These are phyloP conservation scores for Drosophila histrio DNA, from an alignment of 2,888 invertebrate genomes.

Conservation along the genomic window DNA sequence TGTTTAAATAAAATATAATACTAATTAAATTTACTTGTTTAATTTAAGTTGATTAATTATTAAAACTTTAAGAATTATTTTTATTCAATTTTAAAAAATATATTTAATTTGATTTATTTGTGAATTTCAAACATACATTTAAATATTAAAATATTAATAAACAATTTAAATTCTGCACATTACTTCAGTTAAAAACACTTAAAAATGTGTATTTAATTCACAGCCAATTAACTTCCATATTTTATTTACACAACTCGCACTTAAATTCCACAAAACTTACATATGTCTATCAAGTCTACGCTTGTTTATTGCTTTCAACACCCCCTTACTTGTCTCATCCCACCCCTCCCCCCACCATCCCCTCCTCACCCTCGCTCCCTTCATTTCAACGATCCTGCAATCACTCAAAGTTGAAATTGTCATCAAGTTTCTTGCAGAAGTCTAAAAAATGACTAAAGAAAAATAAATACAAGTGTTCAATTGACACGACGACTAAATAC, in stretches of 20 bases:
- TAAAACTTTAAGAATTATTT: no score
- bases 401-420: conserved; percentile 74
- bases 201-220: no score
- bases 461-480: background rate
- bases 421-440: conserved; percentile 51
- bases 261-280: background rate
- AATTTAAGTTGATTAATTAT: no score
- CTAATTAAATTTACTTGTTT: no score
- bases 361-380: background rate
- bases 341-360: background rate
- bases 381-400: conserved; percentile 42
- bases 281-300: conserved; percentile 12
- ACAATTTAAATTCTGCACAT: no score
- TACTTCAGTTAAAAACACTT: background rate
- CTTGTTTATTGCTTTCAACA: conserved; percentile 34
- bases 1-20: background rate
- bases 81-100: no score
- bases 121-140: no score
- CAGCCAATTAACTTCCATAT: conserved; percentile 24
- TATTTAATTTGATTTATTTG: no score
- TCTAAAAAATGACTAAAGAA: conserved; percentile 35
- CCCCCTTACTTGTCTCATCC: background rate
- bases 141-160: no score
- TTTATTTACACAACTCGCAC: conserved; percentile 1
- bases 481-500: background rate